A percentile compares a stretch with the other conserved stretches of the same genome.
phyloP scores from a whole-genome alignment of 2,797 vertebrate species.

The Peromyscus nudipes region DNA sequence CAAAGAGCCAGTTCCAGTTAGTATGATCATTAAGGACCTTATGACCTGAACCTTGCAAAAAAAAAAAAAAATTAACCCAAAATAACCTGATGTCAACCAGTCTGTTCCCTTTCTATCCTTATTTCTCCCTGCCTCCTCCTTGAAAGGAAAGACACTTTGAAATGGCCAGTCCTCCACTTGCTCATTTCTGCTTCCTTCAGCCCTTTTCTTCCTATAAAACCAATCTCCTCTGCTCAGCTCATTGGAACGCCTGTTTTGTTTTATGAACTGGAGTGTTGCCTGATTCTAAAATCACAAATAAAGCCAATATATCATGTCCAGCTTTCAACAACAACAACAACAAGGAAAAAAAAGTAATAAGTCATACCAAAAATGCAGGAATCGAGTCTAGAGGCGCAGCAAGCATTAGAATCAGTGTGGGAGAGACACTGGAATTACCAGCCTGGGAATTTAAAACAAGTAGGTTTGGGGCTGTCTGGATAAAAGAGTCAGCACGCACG shows the following conservation, averaged over 20 bases:
- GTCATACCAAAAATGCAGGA: conserved; percentile 32
- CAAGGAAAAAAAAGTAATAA: background rate
- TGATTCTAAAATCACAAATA: conserved; percentile 48
- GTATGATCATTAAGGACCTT: background rate
- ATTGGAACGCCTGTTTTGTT: background rate
- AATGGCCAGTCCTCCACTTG: background rate
- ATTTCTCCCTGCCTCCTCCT: background rate
- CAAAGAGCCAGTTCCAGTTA: background rate
- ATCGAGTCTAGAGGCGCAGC: background rate
- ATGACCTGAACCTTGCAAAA: background rate
- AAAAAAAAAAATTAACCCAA: background rate
- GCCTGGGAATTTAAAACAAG: background rate
- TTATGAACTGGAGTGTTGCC: conserved; percentile 17
- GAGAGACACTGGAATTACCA: background rate
- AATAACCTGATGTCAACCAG: background rate
- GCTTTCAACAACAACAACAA: conserved; percentile 43
- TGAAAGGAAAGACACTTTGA: background rate
- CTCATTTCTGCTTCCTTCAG: background rate
- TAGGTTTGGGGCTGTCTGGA: background rate
- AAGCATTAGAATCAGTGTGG: background rate
- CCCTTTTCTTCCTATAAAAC: conserved; percentile 12
- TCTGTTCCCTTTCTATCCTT: background rate
- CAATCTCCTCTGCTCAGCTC: background rate
- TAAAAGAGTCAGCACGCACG: background rate
- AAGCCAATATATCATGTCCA: background rate